phyloP scores from a whole-genome alignment of 2,113 vertebrate species.

The Ursus arctos region DNA sequence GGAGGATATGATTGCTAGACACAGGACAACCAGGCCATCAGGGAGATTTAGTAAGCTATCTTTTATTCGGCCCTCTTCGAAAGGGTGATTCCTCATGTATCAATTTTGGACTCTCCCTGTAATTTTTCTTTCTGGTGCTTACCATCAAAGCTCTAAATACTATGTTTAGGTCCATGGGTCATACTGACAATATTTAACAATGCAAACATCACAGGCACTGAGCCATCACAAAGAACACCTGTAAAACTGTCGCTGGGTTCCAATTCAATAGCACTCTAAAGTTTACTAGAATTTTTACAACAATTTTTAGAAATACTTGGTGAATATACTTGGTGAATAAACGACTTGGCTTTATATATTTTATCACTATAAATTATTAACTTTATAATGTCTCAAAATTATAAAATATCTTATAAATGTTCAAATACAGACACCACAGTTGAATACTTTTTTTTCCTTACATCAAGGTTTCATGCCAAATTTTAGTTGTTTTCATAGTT shows the following conservation, averaged over 20 bases:
- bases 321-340: not conserved
- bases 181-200: not conserved
- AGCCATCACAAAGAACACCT: not conserved
- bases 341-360: not conserved
- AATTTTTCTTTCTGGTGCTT: not conserved
- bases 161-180: not conserved
- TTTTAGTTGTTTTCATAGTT: not conserved
- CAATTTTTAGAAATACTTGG: not conserved
- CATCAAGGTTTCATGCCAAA: not conserved
- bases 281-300: not conserved
- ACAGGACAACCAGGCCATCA: not conserved
- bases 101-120: not conserved
- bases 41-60: not conserved
- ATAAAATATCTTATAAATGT: not conserved
- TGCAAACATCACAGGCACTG: not conserved
- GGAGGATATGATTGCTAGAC: not conserved
- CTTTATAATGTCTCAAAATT: not conserved
- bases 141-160: not conserved
- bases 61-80: not conserved
- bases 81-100: not conserved
- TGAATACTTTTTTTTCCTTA: not conserved
- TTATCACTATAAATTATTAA: not conserved
- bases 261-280: not conserved
- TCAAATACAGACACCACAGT: not conserved
- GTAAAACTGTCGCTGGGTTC: not conserved